Percentiles rank a stretch among this genome's conserved stretches.
Conservation (phyloP, 1,140 invertebrate species). For the Tetraneura akinire region DNA sequence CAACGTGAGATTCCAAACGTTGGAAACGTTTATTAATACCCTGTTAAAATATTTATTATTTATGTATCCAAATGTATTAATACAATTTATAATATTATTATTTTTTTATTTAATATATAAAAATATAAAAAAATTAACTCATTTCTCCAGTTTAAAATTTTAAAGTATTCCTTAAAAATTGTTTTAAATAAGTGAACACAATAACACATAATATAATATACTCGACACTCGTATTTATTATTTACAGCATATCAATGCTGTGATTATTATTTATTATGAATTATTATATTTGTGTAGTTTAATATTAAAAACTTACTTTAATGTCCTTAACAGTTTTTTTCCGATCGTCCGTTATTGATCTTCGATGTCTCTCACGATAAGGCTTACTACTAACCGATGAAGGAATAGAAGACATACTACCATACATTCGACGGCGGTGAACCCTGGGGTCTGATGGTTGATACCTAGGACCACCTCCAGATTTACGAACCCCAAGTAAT, state of each 20-base stretch:
- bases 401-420: constrained; percentile 80
- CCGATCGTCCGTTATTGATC: constrained; percentile 64
- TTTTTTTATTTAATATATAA: too few relatives aligned
- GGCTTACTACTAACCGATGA: constrained; percentile 77
- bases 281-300: neutral
- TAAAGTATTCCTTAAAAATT: too few relatives aligned
- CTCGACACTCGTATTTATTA: too few relatives aligned
- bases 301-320: constrained; percentile 61
- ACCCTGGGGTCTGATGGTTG: constrained; percentile 67
- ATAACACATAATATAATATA: too few relatives aligned
- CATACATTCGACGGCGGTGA: constrained; percentile 67
- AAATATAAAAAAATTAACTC: too few relatives aligned
- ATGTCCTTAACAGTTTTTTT: constrained; percentile 74
- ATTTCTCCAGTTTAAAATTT: too few relatives aligned
- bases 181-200: too few relatives aligned
- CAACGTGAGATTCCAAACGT: constrained; percentile 86
- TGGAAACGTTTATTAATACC: constrained; percentile 86
- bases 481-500: constrained; percentile 72
- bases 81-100: constrained; percentile 10
- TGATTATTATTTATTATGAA: too few relatives aligned
- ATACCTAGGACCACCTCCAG: constrained; percentile 59
- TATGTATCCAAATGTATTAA: too few relatives aligned
- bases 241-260: too few relatives aligned
- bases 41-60: constrained; percentile 60
- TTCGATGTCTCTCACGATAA: constrained; percentile 63